Percentiles rank a stretch among this genome's conserved stretches.
Conservation (phyloP, 2,797 vertebrate species). For the Enteromius paludinosus region DNA sequence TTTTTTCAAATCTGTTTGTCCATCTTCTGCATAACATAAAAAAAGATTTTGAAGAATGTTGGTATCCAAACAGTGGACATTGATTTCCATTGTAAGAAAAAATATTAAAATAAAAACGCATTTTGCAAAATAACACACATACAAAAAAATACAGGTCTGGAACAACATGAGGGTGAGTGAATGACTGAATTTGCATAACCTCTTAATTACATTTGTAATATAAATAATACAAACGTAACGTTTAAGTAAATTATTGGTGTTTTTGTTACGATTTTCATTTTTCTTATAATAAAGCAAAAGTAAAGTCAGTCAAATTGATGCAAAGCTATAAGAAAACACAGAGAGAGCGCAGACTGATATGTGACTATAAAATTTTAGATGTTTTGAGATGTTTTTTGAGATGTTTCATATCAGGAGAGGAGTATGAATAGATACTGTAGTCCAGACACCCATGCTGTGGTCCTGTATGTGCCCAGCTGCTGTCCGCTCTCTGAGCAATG, state of each 20-base stretch:
- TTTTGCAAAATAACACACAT: not conserved
- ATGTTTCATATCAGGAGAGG: not conserved
- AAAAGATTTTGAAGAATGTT: not conserved
- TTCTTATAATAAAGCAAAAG: not conserved
- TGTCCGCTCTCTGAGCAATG: conserved; percentile 96
- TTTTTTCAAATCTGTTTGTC: not conserved
- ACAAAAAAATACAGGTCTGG: not conserved
- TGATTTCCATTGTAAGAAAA: not conserved
- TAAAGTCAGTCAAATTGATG: not conserved
- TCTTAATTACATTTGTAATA: not conserved
- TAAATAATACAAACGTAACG: not conserved
- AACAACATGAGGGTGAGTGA: not conserved
- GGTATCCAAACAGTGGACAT: not conserved
- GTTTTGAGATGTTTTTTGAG: not conserved
- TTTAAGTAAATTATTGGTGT: not conserved
- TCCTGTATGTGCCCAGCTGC: conserved; percentile 88
- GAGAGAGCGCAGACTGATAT: not conserved
- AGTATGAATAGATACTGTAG: conserved; percentile 93
- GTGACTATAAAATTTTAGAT: not conserved
- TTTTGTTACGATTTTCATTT: not conserved
- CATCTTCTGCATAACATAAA: not conserved
- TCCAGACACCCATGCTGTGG: conserved; percentile 89
- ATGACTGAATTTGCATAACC: not conserved
- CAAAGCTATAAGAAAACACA: not conserved
- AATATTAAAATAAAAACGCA: not conserved